Conservation (phyloP, 2,888 invertebrate genomes). For the Ceriagrion tenellum region DNA sequence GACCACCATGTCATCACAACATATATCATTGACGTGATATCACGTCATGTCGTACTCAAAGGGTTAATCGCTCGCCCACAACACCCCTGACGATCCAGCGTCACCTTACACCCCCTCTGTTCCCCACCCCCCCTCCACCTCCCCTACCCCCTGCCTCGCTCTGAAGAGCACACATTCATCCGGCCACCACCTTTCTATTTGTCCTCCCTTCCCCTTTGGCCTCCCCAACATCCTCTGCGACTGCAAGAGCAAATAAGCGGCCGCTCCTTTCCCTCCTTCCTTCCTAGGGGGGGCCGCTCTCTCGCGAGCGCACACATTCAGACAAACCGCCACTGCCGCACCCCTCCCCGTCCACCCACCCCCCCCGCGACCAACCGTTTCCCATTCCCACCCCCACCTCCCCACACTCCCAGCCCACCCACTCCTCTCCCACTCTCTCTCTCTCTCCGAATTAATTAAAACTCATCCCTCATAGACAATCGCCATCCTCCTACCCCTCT, state of each 20-base stretch:
- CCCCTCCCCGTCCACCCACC: neutral
- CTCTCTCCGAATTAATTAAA: neutral
- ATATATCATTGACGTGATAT: no score
- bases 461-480: conserved; percentile 1
- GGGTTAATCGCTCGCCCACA: no score
- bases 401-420: no score
- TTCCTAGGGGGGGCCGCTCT: neutral
- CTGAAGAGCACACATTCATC: neutral
- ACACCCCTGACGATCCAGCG: neutral
- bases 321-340: no score
- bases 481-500: neutral
- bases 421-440: neutral
- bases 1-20: no score
- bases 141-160: no score
- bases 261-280: neutral
- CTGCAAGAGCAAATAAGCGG: neutral
- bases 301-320: no score
- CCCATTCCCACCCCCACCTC: neutral
- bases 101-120: neutral
- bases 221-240: neutral
- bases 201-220: neutral
- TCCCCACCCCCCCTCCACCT: neutral
- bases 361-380: no score
- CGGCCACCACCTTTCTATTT: neutral
- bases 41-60: no score